phyloP scores from a whole-genome alignment of 1,140 invertebrate genomes.

The Tetramorium alpestre region DNA sequence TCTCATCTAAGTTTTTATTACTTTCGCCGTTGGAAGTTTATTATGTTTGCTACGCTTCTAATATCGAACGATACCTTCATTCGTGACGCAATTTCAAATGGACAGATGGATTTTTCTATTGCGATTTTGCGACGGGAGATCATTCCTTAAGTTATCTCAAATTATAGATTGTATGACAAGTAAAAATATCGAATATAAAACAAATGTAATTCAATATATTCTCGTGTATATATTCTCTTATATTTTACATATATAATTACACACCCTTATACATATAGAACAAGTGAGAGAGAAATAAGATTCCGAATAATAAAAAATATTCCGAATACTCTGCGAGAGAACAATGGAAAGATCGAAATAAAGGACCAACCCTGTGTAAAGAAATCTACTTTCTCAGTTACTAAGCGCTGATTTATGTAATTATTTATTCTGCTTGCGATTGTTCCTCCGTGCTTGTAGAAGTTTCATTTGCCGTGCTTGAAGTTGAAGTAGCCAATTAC shows the following conservation, averaged over 20 bases:
- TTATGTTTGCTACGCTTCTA: conserved; percentile 64
- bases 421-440: conserved; percentile 50
- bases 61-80: conserved; percentile 19
- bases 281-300: neutral
- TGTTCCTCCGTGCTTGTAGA: conserved; percentile 17
- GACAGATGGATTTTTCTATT: conserved; percentile 1
- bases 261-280: neutral
- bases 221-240: neutral
- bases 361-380: neutral
- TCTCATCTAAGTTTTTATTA: conserved; percentile 72
- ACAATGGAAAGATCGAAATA: neutral
- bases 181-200: neutral
- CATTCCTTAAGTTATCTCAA: neutral
- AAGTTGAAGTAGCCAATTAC: conserved; percentile 46
- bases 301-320: neutral
- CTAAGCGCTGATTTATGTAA: conserved; percentile 43
- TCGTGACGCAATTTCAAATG: conserved; percentile 22
- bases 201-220: neutral
- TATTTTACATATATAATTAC: neutral
- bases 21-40: conserved; percentile 63
- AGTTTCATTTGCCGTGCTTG: conserved; percentile 42
- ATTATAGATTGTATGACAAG: neutral
- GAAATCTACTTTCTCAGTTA: conserved; percentile 30
- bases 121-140: neutral
- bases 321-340: neutral